Percentiles rank a stretch among this genome's conserved stretches.
Conservation (phyloP, 2,113 vertebrate species). For the Muntiacus reevesi region DNA sequence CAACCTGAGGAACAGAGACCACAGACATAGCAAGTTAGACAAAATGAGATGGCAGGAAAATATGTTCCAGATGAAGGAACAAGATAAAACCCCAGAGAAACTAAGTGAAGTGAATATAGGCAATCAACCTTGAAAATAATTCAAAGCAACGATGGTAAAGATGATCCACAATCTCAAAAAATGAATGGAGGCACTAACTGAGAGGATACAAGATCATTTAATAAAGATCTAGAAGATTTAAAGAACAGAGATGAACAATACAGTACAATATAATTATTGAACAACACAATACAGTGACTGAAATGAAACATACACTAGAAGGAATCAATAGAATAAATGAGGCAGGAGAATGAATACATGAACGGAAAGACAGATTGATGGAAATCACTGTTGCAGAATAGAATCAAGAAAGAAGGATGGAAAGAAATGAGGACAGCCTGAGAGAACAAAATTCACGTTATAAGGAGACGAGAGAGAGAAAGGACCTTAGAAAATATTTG, state of each 20-base stretch:
- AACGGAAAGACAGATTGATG: background rate
- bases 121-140: background rate
- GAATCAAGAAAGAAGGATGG: background rate
- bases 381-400: background rate
- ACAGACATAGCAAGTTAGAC: background rate
- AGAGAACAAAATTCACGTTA: background rate
- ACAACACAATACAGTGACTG: background rate
- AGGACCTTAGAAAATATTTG: background rate
- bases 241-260: background rate
- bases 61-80: background rate
- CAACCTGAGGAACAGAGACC: background rate
- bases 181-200: background rate
- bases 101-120: background rate
- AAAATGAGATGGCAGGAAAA: background rate
- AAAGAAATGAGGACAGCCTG: background rate
- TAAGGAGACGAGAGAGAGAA: background rate
- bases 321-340: background rate
- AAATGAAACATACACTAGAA: background rate
- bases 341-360: background rate
- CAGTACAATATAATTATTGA: background rate
- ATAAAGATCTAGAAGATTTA: background rate
- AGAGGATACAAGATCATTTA: background rate
- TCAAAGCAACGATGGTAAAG: background rate
- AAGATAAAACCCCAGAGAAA: background rate
- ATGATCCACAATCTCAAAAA: background rate